Evolutionary conservation across 1,140 invertebrate genomes (phyloP).

Genomic region (Drosophila pectinifera): DNA sequence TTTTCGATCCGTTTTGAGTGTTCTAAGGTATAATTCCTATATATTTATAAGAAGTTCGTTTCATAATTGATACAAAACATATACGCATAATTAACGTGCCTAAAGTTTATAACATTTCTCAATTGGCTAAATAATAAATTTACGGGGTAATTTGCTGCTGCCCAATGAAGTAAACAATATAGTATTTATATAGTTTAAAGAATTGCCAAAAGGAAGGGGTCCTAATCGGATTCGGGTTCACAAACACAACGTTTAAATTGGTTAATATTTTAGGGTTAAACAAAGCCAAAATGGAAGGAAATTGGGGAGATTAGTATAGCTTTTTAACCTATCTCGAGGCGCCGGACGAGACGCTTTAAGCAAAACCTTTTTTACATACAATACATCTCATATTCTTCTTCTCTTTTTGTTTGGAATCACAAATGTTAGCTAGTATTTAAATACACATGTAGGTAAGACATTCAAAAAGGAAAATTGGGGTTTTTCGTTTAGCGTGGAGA

Average conservation of each 20-base stretch:
- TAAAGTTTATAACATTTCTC: constrained; percentile 75
- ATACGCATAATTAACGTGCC: constrained; percentile 73
- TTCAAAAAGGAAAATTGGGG: constrained; percentile 75
- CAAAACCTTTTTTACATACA: constrained; percentile 57
- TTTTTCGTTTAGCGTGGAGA: constrained; percentile 64
- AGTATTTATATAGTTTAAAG: constrained; percentile 38
- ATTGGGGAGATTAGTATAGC: constrained; percentile 61
- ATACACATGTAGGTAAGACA: constrained; percentile 83
- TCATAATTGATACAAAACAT: constrained; percentile 70
- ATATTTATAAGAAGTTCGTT: constrained; percentile 22
- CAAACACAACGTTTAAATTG: constrained; percentile 54
- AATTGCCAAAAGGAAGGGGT: constrained; percentile 69
- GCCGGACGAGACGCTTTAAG: constrained; percentile 49
- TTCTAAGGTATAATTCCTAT: constrained; percentile 32
- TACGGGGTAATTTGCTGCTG: constrained; percentile 58
- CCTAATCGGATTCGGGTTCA: constrained; percentile 32
- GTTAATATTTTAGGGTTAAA: constrained; percentile 33
- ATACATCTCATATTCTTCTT: constrained; percentile 51
- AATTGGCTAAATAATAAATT: constrained; percentile 77
- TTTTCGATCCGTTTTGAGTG: constrained; percentile 35
- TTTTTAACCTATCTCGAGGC: constrained; percentile 67
- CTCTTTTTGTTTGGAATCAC: constrained; percentile 73
- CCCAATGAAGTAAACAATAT: constrained; percentile 72
- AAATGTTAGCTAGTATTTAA: constrained; percentile 83
- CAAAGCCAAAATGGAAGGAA: constrained; percentile 53